Percentiles rank a stretch among this genome's conserved stretches.
Conservation (phyloP, 2,888 invertebrate species). For the Lacanobia oleracea region DNA sequence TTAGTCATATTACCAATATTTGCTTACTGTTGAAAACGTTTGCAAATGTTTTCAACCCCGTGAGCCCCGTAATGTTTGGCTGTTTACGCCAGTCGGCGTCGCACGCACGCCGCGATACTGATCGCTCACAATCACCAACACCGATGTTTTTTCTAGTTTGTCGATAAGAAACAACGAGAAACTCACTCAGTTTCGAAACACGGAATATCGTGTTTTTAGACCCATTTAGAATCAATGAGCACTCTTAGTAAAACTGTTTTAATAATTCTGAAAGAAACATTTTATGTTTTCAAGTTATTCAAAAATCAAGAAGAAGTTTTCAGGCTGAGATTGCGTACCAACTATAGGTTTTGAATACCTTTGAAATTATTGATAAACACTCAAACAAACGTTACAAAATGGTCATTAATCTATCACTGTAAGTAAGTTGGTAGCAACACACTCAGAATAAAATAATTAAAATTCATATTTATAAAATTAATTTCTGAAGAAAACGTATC, state of each 20-base stretch:
- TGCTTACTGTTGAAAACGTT: not conserved
- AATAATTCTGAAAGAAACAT: too few species aligned
- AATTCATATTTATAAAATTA: not conserved
- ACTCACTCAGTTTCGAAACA: conserved; percentile 40
- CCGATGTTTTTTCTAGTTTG: conserved; percentile 69
- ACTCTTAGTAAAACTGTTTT: too few species aligned
- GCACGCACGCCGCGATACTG: conserved; percentile 74
- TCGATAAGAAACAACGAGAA: conserved; percentile 54
- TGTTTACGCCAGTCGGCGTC: conserved; percentile 78
- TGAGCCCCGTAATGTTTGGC: conserved; percentile 76
- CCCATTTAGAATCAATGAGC: not conserved
- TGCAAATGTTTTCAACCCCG: conserved; percentile 68
- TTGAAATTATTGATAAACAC: too few species aligned
- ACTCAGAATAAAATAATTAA: conserved; percentile 2
- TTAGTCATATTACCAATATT: not conserved
- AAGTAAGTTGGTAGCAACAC: too few species aligned
- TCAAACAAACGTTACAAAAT: too few species aligned
- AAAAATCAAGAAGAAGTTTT: too few species aligned
- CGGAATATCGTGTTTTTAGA: conserved; percentile 29
- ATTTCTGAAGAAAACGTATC: conserved; percentile 3
- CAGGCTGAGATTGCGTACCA: too few species aligned
- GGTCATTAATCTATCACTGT: too few species aligned
- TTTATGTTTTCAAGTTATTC: too few species aligned
- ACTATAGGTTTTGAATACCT: too few species aligned
- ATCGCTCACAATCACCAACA: conserved; percentile 71